Percentiles rank a stretch among this genome's conserved stretches.
Evolutionary conservation across 2,113 vertebrate genomes (phyloP).

Genomic region (Potamarius usumacintae): DNA sequence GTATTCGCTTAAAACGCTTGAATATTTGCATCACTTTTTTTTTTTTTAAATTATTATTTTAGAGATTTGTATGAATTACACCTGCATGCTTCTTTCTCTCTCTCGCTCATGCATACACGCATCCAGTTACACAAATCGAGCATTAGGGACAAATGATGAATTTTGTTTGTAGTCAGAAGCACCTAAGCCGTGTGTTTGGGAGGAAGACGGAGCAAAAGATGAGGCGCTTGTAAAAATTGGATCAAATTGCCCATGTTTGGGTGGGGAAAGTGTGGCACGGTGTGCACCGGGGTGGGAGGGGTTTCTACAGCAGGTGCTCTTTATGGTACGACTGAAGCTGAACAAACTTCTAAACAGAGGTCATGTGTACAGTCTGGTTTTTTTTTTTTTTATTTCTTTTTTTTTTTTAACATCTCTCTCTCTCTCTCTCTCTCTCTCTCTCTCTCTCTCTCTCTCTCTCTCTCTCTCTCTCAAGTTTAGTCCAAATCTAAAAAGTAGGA

Average conservation of each 20-base stretch:
- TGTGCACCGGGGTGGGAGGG: not conserved
- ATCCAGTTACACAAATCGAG: constrained; percentile 16
- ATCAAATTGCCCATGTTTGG: not conserved
- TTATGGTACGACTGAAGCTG: constrained; percentile 14
- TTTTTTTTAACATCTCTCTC: constrained; percentile 46
- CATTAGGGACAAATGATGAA: not conserved
- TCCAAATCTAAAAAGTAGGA: not conserved
- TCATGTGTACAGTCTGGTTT: constrained; percentile 22
- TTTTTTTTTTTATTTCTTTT: constrained; percentile 47
- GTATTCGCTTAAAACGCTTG: constrained; percentile 18
- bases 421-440: constrained; percentile 50
- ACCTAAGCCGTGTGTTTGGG: not conserved
- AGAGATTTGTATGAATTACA: constrained; percentile 32
- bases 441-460: constrained; percentile 55
- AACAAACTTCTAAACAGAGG: not conserved
- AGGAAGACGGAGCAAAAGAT: not conserved
- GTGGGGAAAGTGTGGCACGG: not conserved
- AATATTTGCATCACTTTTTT: constrained; percentile 28
- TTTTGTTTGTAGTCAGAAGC: not conserved
- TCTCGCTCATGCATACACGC: not conserved
- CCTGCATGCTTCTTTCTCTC: not conserved
- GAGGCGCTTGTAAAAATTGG: not conserved
- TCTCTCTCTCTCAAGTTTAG: constrained; percentile 45
- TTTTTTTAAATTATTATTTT: not conserved
- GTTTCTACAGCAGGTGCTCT: not conserved